A percentile compares a stretch with the other conserved stretches of the same genome.
phyloP scores from a whole-genome alignment of 2,888 invertebrate genomes.

The Brenthis hecate region DNA sequence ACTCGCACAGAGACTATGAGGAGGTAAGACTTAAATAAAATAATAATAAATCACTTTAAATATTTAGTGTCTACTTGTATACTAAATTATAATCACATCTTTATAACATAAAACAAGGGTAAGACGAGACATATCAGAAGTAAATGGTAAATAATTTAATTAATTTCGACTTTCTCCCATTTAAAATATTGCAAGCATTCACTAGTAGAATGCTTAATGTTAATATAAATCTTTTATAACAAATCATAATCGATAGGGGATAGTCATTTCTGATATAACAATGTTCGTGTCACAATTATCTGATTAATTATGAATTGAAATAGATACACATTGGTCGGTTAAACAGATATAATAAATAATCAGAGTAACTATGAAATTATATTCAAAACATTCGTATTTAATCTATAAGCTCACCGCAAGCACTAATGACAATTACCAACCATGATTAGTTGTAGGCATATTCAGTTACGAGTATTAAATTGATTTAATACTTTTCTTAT shows the following conservation, averaged over 20 bases:
- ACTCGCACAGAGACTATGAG: conserved; percentile 75
- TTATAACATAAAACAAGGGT: too few species aligned
- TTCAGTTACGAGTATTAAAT: background rate
- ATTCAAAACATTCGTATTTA: conserved; percentile 39
- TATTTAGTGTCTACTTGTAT: too few species aligned
- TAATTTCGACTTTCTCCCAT: too few species aligned
- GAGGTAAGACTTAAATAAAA: conserved; percentile 56
- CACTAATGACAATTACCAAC: conserved; percentile 36
- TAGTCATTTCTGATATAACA: conserved; percentile 38
- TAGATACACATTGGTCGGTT: conserved; percentile 39
- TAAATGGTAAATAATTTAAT: too few species aligned
- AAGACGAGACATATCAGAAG: too few species aligned
- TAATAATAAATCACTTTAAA: background rate
- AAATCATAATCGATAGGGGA: conserved; percentile 9
- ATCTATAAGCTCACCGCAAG: conserved; percentile 36
- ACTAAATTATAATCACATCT: too few species aligned
- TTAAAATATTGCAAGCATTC: background rate
- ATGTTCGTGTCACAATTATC: conserved; percentile 40
- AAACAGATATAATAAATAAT: conserved; percentile 25
- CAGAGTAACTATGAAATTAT: conserved; percentile 37
- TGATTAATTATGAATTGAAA: conserved; percentile 42
- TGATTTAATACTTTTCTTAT: too few species aligned
- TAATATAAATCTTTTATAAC: background rate
- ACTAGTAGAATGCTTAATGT: background rate
- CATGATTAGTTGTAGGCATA: conserved; percentile 25